Evolutionary conservation across 1,140 invertebrate species (phyloP).

Genomic region (Ostrea edulis): DNA sequence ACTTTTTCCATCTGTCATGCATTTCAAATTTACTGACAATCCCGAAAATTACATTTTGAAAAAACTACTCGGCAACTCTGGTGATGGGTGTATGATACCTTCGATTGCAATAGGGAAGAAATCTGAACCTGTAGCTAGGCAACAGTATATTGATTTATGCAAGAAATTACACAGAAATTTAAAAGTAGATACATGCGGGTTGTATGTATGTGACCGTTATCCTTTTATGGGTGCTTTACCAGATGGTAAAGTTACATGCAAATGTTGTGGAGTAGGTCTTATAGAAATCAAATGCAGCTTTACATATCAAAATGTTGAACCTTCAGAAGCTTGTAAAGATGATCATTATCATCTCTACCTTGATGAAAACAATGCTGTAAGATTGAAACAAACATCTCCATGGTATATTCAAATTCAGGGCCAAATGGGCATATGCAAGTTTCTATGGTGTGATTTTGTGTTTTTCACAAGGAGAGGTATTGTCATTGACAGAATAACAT

Average conservation of each 20-base stretch:
- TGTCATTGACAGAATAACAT: background rate
- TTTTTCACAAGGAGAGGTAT: background rate
- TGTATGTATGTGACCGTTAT: constrained; percentile 1
- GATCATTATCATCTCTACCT: constrained; percentile 30
- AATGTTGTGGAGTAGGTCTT: constrained; percentile 44
- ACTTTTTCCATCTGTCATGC: constrained; percentile 11
- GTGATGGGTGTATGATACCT: background rate
- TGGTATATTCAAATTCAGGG: constrained; percentile 21
- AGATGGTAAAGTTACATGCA: constrained; percentile 26
- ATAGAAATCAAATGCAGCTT: constrained; percentile 42
- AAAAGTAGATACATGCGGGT: background rate
- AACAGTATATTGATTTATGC: constrained; percentile 11
- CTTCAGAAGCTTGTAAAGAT: too few relatives aligned
- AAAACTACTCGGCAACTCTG: background rate
- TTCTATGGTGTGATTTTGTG: constrained; percentile 6
- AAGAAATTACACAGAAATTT: constrained; percentile 16
- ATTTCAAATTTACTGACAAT: background rate
- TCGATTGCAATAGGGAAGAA: constrained; percentile 40
- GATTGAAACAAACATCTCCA: background rate
- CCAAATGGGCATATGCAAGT: background rate
- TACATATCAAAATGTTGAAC: constrained; percentile 22
- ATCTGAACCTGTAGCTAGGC: constrained; percentile 36
- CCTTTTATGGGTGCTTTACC: constrained; percentile 40
- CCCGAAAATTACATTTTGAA: constrained; percentile 47
- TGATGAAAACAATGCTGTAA: constrained; percentile 6